Evolutionary conservation across 2,888 invertebrate species (phyloP), one percentile per base, ranked within the genome.

Genomic region (Drosophila siamana): DNA sequence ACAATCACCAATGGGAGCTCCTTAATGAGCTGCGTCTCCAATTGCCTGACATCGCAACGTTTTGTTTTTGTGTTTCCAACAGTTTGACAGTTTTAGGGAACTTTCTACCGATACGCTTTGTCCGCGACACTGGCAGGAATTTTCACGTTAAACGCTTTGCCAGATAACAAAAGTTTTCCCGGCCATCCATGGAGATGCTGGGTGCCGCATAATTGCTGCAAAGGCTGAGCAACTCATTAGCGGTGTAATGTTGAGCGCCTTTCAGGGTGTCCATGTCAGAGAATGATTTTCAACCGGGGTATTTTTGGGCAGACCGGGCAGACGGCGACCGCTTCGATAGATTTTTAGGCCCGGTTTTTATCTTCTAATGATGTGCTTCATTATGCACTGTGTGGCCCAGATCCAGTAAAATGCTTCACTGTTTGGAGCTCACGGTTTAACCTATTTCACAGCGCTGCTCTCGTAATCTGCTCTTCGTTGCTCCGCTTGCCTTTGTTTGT

Each of bases 331-430:
- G 57, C 70, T 70, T 69, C 78, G 65, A 84, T 81, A 75, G 76
- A 86, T 80, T 80, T 83, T 81, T 67, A 70, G 69, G 55, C 55
- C 56, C 55, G n/a, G 51, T 68, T 66, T 67, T 80, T 83, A 83
- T 86, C 86, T 78, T 70, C 69, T 82, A 82, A 86, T 80, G 73
- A 71, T 68, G 68, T 67, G 57, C 75, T 74, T 86, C 78, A 86
- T 86, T 83, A 86, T 82, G 63, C 69, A 72, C 76, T 62, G 55
- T 62, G 57, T 47, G 43, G 36, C 36, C 19, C 13, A 26, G 11
- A 30, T 46, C 51, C 40, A 43, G 47, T 33, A 43, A 51, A 47
- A 38, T 43, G 65, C 19, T 26, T 13, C 48, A 52, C 52, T 30
- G 22, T 48, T n/a, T 9, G 19, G 13, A 19, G 51, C n/a, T 28